phyloP scores from a whole-genome alignment of 2,888 invertebrate genomes.

The Autographa gamma region DNA sequence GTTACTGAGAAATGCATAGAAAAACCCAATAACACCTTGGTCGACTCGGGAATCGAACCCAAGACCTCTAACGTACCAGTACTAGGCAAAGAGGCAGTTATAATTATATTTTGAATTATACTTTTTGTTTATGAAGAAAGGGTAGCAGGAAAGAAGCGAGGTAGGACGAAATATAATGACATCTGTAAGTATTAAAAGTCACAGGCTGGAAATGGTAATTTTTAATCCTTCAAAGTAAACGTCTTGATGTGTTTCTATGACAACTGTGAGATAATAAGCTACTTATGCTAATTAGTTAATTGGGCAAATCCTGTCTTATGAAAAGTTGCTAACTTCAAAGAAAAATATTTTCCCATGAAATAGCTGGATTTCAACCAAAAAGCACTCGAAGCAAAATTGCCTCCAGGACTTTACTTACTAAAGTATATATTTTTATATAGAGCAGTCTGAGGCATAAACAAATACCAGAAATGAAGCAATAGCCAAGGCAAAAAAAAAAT shows the following conservation, averaged over 20 bases:
- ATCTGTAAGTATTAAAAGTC: conserved; percentile 17
- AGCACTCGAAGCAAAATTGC: background rate
- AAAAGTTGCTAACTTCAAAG: conserved; percentile 7
- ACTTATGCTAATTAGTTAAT: conserved; percentile 30
- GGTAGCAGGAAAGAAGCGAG: background rate
- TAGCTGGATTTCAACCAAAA: background rate
- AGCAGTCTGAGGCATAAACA: background rate
- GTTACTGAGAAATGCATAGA: too few species aligned
- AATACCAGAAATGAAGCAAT: background rate
- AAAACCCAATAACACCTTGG: too few species aligned
- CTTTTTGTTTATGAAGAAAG: too few species aligned
- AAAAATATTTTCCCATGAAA: conserved; percentile 9
- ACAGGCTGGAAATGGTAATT: conserved; percentile 23
- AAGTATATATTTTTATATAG: background rate
- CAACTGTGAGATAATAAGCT: conserved; percentile 29
- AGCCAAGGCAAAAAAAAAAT: too few species aligned
- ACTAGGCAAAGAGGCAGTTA: too few species aligned
- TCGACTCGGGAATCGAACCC: too few species aligned
- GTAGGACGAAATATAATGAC: background rate
- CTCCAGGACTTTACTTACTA: background rate
- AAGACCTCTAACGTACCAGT: too few species aligned
- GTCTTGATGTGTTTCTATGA: conserved; percentile 22
- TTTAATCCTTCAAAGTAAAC: conserved; percentile 15
- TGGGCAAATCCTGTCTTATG: conserved; percentile 24
- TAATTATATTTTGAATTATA: too few species aligned